phyloP scores from a whole-genome alignment of 2,888 invertebrate species.

The Cheilosia soror region DNA sequence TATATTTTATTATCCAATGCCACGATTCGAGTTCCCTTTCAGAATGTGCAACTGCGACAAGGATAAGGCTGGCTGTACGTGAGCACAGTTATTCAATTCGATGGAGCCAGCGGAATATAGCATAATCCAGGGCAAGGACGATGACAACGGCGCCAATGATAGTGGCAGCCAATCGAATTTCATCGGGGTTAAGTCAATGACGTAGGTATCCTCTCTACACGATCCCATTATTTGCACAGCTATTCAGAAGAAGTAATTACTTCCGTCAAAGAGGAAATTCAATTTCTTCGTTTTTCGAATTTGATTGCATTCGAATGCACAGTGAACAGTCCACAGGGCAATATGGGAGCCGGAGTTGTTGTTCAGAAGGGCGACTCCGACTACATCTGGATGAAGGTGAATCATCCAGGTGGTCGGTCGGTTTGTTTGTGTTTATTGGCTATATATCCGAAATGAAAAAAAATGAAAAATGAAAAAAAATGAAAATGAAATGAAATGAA shows the following conservation, averaged over 20 bases:
- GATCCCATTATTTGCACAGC: conserved; percentile 71
- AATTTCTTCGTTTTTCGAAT: conserved; percentile 69
- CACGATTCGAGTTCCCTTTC: conserved; percentile 47
- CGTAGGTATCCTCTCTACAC: conserved; percentile 62
- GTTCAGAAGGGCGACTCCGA: neutral
- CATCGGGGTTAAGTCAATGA: conserved; percentile 59
- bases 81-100: conserved; percentile 58
- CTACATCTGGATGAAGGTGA: conserved; percentile 7
- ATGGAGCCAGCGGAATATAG: conserved; percentile 14
- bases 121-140: conserved; percentile 54
- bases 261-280: conserved; percentile 73
- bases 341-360: neutral
- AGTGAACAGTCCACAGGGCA: neutral
- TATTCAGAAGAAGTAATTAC: conserved; percentile 72
- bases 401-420: conserved; percentile 29
- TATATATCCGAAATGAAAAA: conserved; percentile 8
- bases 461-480: no score
- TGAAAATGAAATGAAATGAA: neutral
- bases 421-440: conserved; percentile 29
- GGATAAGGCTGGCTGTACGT: conserved; percentile 51
- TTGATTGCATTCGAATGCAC: conserved; percentile 57
- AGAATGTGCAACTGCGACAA: conserved; percentile 45
- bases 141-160: conserved; percentile 28
- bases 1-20: conserved; percentile 68
- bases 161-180: conserved; percentile 42